Evolutionary conservation across 2,888 invertebrate species (phyloP).

Genomic region (Rhimphoctona megacephalus): DNA sequence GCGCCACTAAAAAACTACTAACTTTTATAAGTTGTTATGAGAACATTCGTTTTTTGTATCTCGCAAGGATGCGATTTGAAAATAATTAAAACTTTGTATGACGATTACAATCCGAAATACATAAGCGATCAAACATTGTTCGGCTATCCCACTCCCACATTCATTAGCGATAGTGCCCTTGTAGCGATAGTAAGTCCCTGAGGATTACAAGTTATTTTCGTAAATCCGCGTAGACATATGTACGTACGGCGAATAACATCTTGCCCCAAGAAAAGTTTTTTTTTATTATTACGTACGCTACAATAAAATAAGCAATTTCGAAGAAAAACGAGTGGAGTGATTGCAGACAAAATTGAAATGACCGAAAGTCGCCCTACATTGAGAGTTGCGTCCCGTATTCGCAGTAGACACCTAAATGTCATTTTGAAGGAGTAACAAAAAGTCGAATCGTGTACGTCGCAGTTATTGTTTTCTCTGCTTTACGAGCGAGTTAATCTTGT

Average conservation of each 20-base stretch:
- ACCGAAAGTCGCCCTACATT: slow-evolving; percentile 1
- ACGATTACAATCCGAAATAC: neutral
- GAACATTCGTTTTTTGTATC: no score
- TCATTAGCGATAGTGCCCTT: neutral
- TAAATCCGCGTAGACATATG: neutral
- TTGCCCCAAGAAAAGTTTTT: neutral
- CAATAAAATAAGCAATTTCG: neutral
- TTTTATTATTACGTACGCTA: no score
- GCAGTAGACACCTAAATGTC: slow-evolving; percentile 24
- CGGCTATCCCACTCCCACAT: no score
- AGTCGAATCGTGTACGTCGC: slow-evolving; percentile 56
- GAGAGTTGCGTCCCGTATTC: neutral
- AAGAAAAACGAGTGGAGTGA: neutral
- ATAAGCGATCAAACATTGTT: neutral
- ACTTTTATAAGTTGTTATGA: no score
- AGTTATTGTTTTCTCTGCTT: slow-evolving; percentile 74
- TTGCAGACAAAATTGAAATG: slow-evolving; percentile 16
- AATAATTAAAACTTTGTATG: no score
- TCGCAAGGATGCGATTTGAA: no score
- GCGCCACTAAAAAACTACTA: no score
- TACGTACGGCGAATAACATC: neutral
- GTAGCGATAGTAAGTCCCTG: neutral
- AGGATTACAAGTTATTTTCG: neutral
- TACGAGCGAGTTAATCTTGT: slow-evolving; percentile 78
- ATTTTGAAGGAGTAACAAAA: slow-evolving; percentile 63